A percentile compares a stretch with the other conserved stretches of the same genome.
These are phyloP conservation scores for Hemithea aestivaria DNA, from an alignment of 2,888 invertebrate species.

Conservation along the genomic window DNA sequence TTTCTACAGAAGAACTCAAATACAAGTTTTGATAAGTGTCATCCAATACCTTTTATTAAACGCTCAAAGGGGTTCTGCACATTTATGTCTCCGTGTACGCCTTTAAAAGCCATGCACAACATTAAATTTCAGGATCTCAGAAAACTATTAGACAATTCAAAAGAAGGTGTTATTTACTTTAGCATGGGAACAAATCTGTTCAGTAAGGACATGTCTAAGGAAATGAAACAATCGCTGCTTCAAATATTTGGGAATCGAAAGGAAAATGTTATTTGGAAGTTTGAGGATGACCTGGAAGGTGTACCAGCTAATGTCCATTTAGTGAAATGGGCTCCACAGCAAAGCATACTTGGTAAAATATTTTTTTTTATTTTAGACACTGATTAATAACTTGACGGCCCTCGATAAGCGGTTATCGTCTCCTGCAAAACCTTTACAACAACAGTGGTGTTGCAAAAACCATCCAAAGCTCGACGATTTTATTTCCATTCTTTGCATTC, in stretches of 20 bases:
- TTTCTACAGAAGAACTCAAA: too few species aligned
- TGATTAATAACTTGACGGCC: too few species aligned
- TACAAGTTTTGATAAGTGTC: too few species aligned
- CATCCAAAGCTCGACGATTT: too few species aligned
- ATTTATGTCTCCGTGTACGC: too few species aligned
- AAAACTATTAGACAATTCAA: constrained; percentile 46
- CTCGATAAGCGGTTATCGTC: too few species aligned
- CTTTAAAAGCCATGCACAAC: too few species aligned
- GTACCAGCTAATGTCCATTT: constrained; percentile 51
- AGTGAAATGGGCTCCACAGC: constrained; percentile 60
- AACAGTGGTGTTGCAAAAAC: too few species aligned
- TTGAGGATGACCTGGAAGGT: constrained; percentile 44
- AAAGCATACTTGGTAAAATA: constrained; percentile 43
- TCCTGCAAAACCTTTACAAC: too few species aligned
- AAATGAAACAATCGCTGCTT: constrained; percentile 43
- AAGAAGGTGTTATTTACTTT: constrained; percentile 51
- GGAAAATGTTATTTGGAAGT: constrained; percentile 60
- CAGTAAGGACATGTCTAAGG: constrained; percentile 41
- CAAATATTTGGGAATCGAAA: constrained; percentile 49
- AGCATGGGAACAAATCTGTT: constrained; percentile 49
- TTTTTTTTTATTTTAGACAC: constrained; percentile 1
- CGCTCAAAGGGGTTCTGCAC: too few species aligned
- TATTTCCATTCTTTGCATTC: too few species aligned
- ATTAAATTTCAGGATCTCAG: constrained; percentile 55
- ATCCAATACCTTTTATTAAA: too few species aligned